These are phyloP conservation scores for Orestias chungarensis DNA, from an alignment of 2,797 vertebrate species.

Conservation along the genomic window DNA sequence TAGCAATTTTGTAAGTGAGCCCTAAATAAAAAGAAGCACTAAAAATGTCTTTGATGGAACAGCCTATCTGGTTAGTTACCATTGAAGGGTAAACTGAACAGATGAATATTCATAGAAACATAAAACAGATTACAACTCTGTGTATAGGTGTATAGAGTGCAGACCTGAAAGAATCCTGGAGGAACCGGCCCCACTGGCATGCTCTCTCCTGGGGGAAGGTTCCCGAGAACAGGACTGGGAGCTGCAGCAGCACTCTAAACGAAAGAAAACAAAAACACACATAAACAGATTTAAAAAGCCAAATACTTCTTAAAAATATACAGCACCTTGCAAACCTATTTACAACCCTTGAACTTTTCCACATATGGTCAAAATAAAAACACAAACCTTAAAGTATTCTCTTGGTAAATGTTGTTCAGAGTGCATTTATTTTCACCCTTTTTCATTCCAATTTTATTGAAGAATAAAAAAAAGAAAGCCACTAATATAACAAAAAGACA, in stretches of 20 bases:
- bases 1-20: not conserved
- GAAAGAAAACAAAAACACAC: constrained; percentile 19
- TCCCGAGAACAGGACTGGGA: constrained; percentile 94
- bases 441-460: not conserved
- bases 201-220: constrained; percentile 95
- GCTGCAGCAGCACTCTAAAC: constrained; percentile 93
- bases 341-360: not conserved
- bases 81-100: too few species aligned
- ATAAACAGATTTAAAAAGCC: constrained; percentile 18
- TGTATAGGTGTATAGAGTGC: not conserved
- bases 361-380: not conserved
- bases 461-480: not conserved
- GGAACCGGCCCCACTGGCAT: constrained; percentile 97
- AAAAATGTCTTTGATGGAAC: not conserved
- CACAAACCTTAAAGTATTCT: not conserved
- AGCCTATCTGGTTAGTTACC: not conserved
- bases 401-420: too few species aligned
- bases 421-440: not conserved
- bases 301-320: not conserved
- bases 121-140: not conserved
- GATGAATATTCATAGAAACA: not conserved
- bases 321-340: not conserved
- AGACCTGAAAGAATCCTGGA: constrained; percentile 97
- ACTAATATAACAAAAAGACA: too few species aligned
- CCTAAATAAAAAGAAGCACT: not conserved